Conservation (phyloP, 2,113 vertebrate species). For the Cryptotis parvus region DNA sequence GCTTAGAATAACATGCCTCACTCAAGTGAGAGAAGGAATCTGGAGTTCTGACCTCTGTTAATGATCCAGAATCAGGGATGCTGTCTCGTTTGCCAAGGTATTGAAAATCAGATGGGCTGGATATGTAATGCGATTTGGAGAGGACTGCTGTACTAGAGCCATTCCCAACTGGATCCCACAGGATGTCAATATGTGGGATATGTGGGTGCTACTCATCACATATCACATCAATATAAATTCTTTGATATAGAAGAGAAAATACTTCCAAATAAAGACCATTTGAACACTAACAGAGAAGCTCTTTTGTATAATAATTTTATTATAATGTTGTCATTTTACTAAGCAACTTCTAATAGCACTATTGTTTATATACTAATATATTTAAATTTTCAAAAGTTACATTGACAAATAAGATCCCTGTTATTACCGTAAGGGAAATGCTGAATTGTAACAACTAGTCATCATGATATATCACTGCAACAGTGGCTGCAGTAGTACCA, state of each 20-base stretch:
- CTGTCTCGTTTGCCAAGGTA: too few relatives aligned
- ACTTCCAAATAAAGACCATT: background rate
- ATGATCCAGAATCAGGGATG: too few relatives aligned
- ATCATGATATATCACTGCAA: background rate
- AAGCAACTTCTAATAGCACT: constrained; percentile 54
- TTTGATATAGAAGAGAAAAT: constrained; percentile 10
- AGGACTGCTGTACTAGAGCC: too few relatives aligned
- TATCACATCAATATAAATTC: background rate
- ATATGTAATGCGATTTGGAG: too few relatives aligned
- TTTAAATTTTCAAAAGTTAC: background rate
- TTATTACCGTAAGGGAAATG: background rate
- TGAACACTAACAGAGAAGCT: constrained; percentile 4
- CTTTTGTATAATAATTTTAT: background rate
- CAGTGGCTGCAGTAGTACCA: background rate
- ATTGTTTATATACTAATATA: constrained; percentile 29
- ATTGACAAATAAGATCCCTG: background rate
- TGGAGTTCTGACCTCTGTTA: too few relatives aligned
- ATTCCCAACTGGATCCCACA: too few relatives aligned
- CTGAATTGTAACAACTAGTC: background rate
- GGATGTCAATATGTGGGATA: too few relatives aligned
- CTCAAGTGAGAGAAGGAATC: too few relatives aligned
- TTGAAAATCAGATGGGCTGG: too few relatives aligned
- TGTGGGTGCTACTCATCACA: too few relatives aligned
- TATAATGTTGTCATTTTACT: constrained; percentile 32
- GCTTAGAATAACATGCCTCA: too few relatives aligned